Base-by-base conservation (phyloP, 2,113 vertebrate species). In the Antechinus stuartii region DNA sequence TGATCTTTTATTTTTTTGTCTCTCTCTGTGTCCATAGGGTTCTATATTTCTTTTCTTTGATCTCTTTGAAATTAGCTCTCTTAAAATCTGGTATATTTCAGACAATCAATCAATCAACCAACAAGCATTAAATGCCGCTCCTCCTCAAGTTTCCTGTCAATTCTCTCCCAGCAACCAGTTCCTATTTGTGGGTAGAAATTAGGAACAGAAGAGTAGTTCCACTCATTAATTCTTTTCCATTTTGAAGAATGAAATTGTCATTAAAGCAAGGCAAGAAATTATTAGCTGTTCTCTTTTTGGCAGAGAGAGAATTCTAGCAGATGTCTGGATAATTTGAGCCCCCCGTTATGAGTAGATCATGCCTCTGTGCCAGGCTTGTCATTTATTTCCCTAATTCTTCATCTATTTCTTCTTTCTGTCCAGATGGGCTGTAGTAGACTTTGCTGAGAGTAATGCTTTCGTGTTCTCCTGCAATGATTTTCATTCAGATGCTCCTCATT, bases 261-360 rank as follows among this genome's bases (percentile, higher is more conserved):
- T 76, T 76, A 76, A 76, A 19, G 68, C 68, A 42, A 84, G n/a
- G 68, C 35, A 84, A 84, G 68, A 84, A 84, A 84, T 84, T 84
- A 84, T 84, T 84, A 84, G 68, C 68, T 84, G n/a, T 84, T 84
- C 68, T 84, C n/a, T 84, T 84, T 84, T 84, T 84, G 68, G n/a
- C 68, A 84, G 19, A 42, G 19, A 84, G 68, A 42, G 68, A 84
- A 84, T 42, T 84, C 68, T 84, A 84, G n/a, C 68, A 84, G 68
- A 84, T 84, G 68, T 84, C 68, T 84, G 14, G 68, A 84, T 84
- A 84, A 84, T 84, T 84, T 84, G 68, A 84, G n/a, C n/a, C 42
- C 19, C 19, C 68, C 68, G 42, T 84, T 42, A 84, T 84, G n/a
- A 42, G 35, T 8, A 84, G 68, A 84, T 84, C 68, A 84, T 84